Conservation (phyloP, 2,797 vertebrate species). For the Champsocephalus gunnari region DNA sequence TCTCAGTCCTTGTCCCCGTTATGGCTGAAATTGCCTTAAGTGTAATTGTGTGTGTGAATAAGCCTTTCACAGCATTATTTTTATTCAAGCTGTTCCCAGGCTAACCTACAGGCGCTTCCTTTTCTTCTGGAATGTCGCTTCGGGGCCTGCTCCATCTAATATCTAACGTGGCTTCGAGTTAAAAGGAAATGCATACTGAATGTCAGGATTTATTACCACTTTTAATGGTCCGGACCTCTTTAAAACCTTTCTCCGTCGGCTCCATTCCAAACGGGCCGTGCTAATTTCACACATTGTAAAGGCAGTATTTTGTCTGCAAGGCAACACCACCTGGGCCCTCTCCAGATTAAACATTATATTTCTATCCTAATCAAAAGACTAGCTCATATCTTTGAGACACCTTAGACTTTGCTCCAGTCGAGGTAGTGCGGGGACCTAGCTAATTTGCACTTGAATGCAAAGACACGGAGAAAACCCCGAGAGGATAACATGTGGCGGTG, state of each 20-base stretch:
- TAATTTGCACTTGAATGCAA: constrained; percentile 74
- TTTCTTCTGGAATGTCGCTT: constrained; percentile 67
- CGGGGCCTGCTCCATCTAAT: constrained; percentile 70
- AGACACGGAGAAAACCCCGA: constrained; percentile 56
- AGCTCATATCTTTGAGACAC: constrained; percentile 33
- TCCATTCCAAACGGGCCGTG: constrained; percentile 55
- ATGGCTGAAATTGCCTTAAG: constrained; percentile 76
- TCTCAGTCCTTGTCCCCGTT: constrained; percentile 50
- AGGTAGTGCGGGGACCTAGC: constrained; percentile 47
- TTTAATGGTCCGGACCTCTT: constrained; percentile 61
- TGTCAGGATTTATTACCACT: constrained; percentile 66
- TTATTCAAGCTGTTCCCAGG: constrained; percentile 76
- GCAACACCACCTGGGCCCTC: constrained; percentile 57
- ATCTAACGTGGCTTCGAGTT: constrained; percentile 68
- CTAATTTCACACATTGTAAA: constrained; percentile 70
- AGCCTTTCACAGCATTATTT: constrained; percentile 78
- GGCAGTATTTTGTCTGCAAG: constrained; percentile 47
- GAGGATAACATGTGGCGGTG: constrained; percentile 72
- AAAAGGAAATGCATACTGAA: constrained; percentile 70
- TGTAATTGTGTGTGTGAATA: constrained; percentile 77
- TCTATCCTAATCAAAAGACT: constrained; percentile 1
- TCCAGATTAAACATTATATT: background rate
- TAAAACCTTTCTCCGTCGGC: constrained; percentile 55
- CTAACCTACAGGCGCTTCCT: constrained; percentile 76
- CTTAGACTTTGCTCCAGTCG: constrained; percentile 21